Evolutionary conservation across 2,888 invertebrate genomes (phyloP), one percentile per base, ranked within the genome.

Genomic region (Hypselothyrea guttata): DNA sequence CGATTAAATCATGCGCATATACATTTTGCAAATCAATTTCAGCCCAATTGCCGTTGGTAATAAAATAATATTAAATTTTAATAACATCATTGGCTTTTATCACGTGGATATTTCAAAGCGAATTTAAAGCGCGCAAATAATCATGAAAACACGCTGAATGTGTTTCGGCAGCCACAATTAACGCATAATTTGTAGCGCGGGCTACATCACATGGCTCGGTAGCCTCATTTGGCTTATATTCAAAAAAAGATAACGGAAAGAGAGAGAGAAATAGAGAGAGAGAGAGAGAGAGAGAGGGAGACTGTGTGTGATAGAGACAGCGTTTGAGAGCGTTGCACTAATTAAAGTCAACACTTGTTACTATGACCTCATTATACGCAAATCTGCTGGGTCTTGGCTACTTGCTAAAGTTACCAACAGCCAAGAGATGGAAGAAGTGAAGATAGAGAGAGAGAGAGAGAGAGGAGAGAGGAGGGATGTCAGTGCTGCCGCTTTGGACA

Each of bases 261-360:
- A 28, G n/a, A 42, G 51, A 35, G 42, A 12, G 27, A 37, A 15
- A 11, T 56, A 16, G 16, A 7, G 35, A 40, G 18, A 12, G 7
- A 13, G 28, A 37, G 45, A 5, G 34, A 18, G 37, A 18, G 53
- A 16, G 8, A 9, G 37, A 1, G 28, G 0, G 5, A 1, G 18
- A 0, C 15, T 27, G 28, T n/a, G n/a, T n/a, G n/a, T 22, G 22
- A 22, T 2, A 22, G 22, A 22, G 22, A 22, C 3, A 4, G 22
- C 22, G 3, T 22, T 22, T 4, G 30, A 34, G 47, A 45, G 47
- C 40, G 61, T 61, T 58, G 56, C 75, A 69, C 83, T 81, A 81
- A 81, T 81, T 81, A 81, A 81, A 81, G 81, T 79, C 83, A 84
- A 81, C 84, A 84, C 81, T 82, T 71, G 79, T 69, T 69, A 71